phyloP scores from a whole-genome alignment of 1,140 invertebrate genomes.

The Tachypleus tridentatus region DNA sequence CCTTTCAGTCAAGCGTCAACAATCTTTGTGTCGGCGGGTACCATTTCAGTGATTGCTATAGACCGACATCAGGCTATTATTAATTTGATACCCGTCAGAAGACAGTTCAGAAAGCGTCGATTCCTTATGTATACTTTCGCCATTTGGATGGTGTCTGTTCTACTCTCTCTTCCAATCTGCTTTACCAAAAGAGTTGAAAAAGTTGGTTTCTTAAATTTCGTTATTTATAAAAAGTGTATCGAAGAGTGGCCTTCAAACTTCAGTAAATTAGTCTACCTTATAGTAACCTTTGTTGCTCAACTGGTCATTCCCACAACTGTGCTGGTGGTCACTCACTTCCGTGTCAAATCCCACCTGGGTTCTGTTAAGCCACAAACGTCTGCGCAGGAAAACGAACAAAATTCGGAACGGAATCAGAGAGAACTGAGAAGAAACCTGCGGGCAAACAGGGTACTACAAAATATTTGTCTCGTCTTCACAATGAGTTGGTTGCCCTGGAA shows the following conservation, averaged over 20 bases:
- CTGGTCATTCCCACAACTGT: constrained; percentile 44
- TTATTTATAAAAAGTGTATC: constrained; percentile 34
- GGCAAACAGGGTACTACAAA: constrained; percentile 36
- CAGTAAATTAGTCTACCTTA: constrained; percentile 39
- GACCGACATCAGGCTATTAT: constrained; percentile 44
- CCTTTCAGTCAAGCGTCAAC: constrained; percentile 45
- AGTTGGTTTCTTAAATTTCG: constrained; percentile 29
- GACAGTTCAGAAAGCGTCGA: constrained; percentile 25
- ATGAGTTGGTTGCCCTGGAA: constrained; percentile 42
- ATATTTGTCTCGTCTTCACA: constrained; percentile 31
- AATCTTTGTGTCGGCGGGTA: constrained; percentile 47
- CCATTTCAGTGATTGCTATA: constrained; percentile 47
- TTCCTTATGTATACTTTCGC: constrained; percentile 26
- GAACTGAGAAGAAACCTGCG: constrained; percentile 40
- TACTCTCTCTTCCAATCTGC: constrained; percentile 38
- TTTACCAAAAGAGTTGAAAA: constrained; percentile 37
- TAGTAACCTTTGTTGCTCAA: constrained; percentile 41
- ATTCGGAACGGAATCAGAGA: constrained; percentile 14
- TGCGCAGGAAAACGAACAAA: neutral
- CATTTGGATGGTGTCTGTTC: constrained; percentile 42
- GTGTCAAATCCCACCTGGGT: constrained; percentile 39
- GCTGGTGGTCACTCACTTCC: constrained; percentile 40
- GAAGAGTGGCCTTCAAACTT: constrained; percentile 35
- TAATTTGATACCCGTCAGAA: constrained; percentile 33
- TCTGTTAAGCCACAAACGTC: constrained; percentile 6